Base-by-base conservation (phyloP, 1,140 invertebrate genomes). In the Lepidotrigona ventralis region DNA sequence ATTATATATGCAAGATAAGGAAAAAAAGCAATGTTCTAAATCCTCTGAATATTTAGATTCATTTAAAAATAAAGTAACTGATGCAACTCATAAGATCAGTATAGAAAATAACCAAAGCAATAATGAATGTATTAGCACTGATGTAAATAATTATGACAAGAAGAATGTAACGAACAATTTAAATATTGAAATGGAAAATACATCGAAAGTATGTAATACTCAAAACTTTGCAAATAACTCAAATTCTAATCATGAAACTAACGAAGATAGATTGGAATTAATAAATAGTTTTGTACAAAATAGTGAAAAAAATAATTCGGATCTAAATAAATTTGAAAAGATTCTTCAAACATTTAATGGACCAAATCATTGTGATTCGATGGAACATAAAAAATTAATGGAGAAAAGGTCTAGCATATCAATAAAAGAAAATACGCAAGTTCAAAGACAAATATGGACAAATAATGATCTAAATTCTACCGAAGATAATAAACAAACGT, bases 331-430 rank as follows among this genome's bases (percentile, higher is more conserved):
- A 81, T 87, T 88, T 71, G 84, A 73, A 15, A 72, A 88, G 75
- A 86, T 89, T 64, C 75, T 86, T 66, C 89, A 90, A 66, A 90
- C 88, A 0, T 80, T 92, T 54, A 90, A 90, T 21, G 64, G 29
- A 33, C 26, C 29, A 66, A 66, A 66, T 2, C 8, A 66, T 71
- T 85, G 77, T 69, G 84, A 76, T 60, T 58, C 89, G 21, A 83
- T 66, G 60, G 86, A 90, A 29, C 85, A 89, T 68, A n/a, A 56
- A 17, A 87, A 78, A 72, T 56, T 89, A 63, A 56, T 70, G 15
- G 84, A 89, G 64, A 86, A 76, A 15, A 83, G 79, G 53, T 69
- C 54, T 85, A 78, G 33, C 23, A 2, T 69, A 60, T 69, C 64
- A 3, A 68, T 29, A 39, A 79, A 87, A 54, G 76, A 83, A 72